Evolutionary conservation across 2,797 vertebrate species (phyloP), one percentile per base, ranked within the genome.

Genomic region (Acridotheres tristis): DNA sequence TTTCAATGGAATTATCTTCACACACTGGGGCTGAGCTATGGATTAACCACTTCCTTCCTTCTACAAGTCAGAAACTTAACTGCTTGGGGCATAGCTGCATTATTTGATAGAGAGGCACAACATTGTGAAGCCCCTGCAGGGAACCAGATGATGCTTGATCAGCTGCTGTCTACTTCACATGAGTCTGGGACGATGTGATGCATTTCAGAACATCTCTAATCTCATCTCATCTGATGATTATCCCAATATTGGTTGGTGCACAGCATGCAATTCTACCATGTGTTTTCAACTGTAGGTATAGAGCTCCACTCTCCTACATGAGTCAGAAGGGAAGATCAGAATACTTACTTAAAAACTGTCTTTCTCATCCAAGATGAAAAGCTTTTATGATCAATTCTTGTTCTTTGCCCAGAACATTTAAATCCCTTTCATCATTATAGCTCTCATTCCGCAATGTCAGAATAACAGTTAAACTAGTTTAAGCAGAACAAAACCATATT

Each of bases 81-180:
- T 62, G 2, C 4, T 45, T 78, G 68, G 14, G 23, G 4, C 2
- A 50, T 61, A 42, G 11, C 1, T 61, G 25, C 7, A 4, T 43
- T 48, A 50, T 61, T 73, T 66, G 9, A 51, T 16, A 38, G 10
- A 9, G 12, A 82, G 27, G 14, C 3, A 48, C 7, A 9, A 53
- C 5, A 9, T 7, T 0, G 1, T 19, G 5, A 50, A 65, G 10
- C 7, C 5, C 57, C 1, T 32, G 5, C 15, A 32, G 53, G 29
- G 53, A 77, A 54, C 2, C 7, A 69, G 13, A 7, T 18, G 4
- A 42, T 36, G 7, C 6, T 23, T 23, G 18, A 55, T 61, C 42
- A 68, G 42, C 3, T 58, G 3, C 15, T 29, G 2, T 16, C 27
- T 75, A 10, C 17, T 67, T 77, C 1, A 0, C 26, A 17, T 40